Evolutionary conservation across 1,140 invertebrate genomes (phyloP).

Genomic region (Sinonovacula constricta): DNA sequence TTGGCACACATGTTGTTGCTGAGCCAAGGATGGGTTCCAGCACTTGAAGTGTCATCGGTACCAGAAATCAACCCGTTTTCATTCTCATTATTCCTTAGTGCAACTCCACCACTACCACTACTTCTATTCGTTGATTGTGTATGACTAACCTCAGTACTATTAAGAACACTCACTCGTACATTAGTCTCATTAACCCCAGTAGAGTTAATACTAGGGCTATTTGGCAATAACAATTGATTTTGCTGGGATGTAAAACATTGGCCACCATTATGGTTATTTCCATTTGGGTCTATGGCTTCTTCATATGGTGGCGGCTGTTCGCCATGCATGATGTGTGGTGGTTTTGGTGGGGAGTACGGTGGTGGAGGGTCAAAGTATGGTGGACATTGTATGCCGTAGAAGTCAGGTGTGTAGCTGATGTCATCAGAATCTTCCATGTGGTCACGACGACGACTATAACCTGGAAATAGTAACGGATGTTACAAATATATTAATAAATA

Average conservation of each 20-base stretch:
- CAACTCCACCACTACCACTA: background rate
- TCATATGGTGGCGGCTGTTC: constrained; percentile 76
- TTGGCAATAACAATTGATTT: background rate
- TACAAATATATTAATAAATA: no score
- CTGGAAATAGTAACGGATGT: no score
- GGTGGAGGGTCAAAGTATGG: constrained; percentile 77
- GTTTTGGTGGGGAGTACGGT: constrained; percentile 76
- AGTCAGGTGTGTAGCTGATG: constrained; percentile 68
- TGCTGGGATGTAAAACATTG: no score
- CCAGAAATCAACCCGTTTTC: background rate
- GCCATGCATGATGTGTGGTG: constrained; percentile 60
- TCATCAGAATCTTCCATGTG: constrained; percentile 62
- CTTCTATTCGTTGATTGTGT: background rate
- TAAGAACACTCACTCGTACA: background rate
- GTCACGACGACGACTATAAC: constrained; percentile 53
- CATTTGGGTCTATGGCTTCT: constrained; percentile 62
- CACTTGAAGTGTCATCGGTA: no score
- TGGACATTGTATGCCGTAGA: constrained; percentile 72
- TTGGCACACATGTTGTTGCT: no score
- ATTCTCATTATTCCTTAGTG: background rate
- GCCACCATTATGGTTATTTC: constrained; percentile 18
- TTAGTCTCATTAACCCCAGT: no score
- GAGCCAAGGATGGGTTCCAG: no score
- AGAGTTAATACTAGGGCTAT: background rate
- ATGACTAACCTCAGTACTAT: background rate